phyloP scores from a whole-genome alignment of 2,888 invertebrate species.

The Tiliacea citrago region DNA sequence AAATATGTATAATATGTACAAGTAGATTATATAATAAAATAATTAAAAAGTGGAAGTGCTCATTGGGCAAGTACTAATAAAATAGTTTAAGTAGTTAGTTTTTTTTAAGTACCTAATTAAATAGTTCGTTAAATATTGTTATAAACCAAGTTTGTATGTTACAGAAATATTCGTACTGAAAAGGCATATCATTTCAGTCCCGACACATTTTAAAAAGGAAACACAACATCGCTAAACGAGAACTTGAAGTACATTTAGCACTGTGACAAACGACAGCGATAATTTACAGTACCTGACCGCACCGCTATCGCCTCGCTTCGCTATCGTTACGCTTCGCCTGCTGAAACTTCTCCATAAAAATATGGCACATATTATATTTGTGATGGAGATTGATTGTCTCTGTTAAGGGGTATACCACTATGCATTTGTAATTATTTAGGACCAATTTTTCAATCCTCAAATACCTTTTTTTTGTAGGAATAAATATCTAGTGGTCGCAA shows the following conservation, averaged over 20 bases:
- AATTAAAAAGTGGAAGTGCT: too few species aligned
- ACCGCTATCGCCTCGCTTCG: conserved; percentile 37
- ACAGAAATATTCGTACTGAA: too few species aligned
- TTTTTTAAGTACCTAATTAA: too few species aligned
- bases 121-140: too few species aligned
- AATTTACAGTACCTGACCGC: conserved; percentile 51
- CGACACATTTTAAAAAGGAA: conserved; percentile 7
- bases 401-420: conserved; percentile 67
- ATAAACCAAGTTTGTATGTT: too few species aligned
- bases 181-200: too few species aligned
- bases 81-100: too few species aligned
- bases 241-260: conserved; percentile 13
- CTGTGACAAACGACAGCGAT: conserved; percentile 46
- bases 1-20: too few species aligned
- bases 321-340: conserved; percentile 23
- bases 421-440: neutral
- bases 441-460: neutral
- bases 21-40: too few species aligned
- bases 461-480: too few species aligned
- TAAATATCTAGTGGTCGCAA: too few species aligned
- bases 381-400: conserved; percentile 75
- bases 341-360: conserved; percentile 60
- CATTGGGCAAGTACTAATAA: too few species aligned
- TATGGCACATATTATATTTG: conserved; percentile 71
- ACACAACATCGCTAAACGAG: neutral